Evolutionary conservation across 2,888 invertebrate genomes (phyloP), one percentile per base, ranked within the genome.

Genomic region (Drosophila phalerata): DNA sequence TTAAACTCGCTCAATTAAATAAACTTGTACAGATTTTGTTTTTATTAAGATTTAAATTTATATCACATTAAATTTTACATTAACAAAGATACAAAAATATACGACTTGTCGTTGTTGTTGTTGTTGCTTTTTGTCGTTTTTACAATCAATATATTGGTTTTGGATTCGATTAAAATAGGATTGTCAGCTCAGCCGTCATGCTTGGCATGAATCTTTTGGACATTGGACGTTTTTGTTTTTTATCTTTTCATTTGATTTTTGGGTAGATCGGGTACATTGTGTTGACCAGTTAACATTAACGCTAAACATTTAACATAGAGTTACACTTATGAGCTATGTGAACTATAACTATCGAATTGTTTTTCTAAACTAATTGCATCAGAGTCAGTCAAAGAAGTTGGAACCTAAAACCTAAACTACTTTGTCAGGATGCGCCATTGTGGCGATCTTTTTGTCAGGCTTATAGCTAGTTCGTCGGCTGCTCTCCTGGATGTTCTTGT

Each of bases 31-130:
- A 64, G 37, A 45, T 73, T 66, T 55, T 61, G 9, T 61, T 47
- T 49, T 85, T 81, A 71, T 81, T 82, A 73, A 67, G 77, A 70
- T 82, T 85, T 87, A 87, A 82, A 86, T 85, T 73, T 89, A 89
- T 89, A 90, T 89, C 90, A 89, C 90, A 89, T 89, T 88, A 90
- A 84, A 84, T 75, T 78, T 78, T 77, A 89, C 76, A 88, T 86
- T 89, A 89, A 77, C 82, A 88, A 77, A 81, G 72, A 79, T 79
- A 87, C 82, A 85, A 81, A 81, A 51, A 40, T 52, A 83, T 65
- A 73, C 81, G 79, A 87, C 70, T 71, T 64, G 77, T 88, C 71
- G 68, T 71, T 69, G 43, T 73, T 67, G 65, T 63, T 60, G 51
- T 69, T 66, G 48, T 62, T 65, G 63, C 64, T 42, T 47, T 45